phyloP scores from a whole-genome alignment of 2,888 invertebrate species.

The Lypha dubia region DNA sequence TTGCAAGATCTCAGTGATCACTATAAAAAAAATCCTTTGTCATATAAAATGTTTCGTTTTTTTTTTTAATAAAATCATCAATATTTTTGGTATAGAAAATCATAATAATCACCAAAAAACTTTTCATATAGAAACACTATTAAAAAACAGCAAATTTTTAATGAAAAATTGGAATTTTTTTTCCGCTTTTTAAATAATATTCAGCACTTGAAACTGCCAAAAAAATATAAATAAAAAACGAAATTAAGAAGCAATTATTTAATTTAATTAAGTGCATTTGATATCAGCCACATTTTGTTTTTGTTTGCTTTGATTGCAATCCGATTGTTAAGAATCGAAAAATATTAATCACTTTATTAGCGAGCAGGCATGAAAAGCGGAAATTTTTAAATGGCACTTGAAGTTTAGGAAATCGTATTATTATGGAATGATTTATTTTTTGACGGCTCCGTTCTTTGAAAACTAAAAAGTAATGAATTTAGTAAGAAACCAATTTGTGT shows the following conservation, averaged over 20 bases:
- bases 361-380: slow-evolving; percentile 7
- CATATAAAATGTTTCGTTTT: no score
- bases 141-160: no score
- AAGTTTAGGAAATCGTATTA: background rate
- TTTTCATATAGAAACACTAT: no score
- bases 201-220: slow-evolving; percentile 54
- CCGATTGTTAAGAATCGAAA: background rate
- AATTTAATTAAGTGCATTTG: slow-evolving; percentile 26
- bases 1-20: no score
- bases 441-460: no score
- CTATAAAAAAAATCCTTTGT: no score
- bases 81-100: no score
- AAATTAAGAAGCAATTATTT: background rate
- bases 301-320: slow-evolving; percentile 5
- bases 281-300: slow-evolving; percentile 15
- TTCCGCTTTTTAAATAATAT: slow-evolving; percentile 2
- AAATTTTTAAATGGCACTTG: background rate
- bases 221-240: background rate
- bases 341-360: slow-evolving; percentile 45
- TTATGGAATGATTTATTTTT: no score
- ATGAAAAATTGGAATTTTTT: background rate
- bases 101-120: no score
- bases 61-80: no score
- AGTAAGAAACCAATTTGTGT: no score
- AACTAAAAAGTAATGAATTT: no score